phyloP scores from a whole-genome alignment of 2,888 invertebrate species.

The Parnassius mnemosyne region DNA sequence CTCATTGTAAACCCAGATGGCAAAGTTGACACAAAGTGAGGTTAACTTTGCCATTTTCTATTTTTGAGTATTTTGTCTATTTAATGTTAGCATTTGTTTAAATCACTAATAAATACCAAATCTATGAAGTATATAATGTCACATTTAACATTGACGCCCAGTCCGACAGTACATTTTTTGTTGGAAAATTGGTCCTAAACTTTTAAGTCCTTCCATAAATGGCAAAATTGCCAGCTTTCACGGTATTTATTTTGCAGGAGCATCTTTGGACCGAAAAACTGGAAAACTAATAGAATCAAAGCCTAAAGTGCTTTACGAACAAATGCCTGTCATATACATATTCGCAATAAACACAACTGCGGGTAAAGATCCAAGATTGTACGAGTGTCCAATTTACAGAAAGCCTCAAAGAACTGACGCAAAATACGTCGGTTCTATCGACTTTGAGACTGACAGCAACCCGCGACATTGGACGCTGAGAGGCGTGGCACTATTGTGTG shows the following conservation, averaged over 20 bases:
- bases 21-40: too few relatives aligned
- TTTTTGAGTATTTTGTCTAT: too few relatives aligned
- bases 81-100: too few relatives aligned
- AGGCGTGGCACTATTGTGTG: constrained; percentile 97
- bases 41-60: too few relatives aligned
- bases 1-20: too few relatives aligned
- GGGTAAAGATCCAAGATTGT: constrained; percentile 93
- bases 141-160: too few relatives aligned
- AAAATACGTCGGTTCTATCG: constrained; percentile 97
- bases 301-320: constrained; percentile 95
- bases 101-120: too few relatives aligned
- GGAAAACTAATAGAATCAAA: constrained; percentile 96
- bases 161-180: too few relatives aligned
- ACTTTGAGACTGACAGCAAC: constrained; percentile 95
- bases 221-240: too few relatives aligned
- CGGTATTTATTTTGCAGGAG: constrained; percentile 67
- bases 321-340: constrained; percentile 98
- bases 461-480: constrained; percentile 97
- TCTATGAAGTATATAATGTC: too few relatives aligned
- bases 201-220: too few relatives aligned
- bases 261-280: constrained; percentile 91
- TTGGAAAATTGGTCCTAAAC: too few relatives aligned
- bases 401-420: constrained; percentile 97
- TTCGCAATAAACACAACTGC: constrained; percentile 97
- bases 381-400: constrained; percentile 98